Conservation (phyloP, 2,113 vertebrate species). For the Prunella himalayana region DNA sequence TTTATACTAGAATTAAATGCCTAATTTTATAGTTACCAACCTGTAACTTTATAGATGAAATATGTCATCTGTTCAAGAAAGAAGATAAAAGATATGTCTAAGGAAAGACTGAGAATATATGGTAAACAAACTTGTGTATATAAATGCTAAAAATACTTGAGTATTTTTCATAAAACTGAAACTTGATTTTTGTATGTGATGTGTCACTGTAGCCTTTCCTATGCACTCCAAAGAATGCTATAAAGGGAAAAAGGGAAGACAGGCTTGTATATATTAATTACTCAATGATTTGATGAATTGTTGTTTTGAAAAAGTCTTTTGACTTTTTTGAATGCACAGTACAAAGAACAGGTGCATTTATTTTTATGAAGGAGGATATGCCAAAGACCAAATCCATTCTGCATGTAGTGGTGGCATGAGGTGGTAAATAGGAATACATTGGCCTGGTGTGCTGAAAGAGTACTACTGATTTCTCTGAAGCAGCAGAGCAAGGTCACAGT, state of each 20-base stretch:
- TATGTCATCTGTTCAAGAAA: background rate
- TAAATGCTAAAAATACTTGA: constrained; percentile 36
- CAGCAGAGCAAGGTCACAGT: background rate
- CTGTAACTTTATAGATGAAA: background rate
- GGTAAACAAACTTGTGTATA: background rate
- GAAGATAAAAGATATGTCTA: background rate
- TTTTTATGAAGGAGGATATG: background rate
- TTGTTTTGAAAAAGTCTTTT: background rate
- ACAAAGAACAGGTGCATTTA: background rate
- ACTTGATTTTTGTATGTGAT: constrained; percentile 41
- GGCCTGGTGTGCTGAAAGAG: background rate
- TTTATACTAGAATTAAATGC: background rate
- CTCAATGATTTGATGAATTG: background rate
- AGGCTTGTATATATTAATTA: background rate
- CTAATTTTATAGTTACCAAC: background rate
- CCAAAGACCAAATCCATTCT: background rate
- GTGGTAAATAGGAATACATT: background rate
- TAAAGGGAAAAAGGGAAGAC: constrained; percentile 10
- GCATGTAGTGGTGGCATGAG: background rate
- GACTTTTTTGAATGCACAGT: background rate
- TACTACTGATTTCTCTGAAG: constrained; percentile 45
- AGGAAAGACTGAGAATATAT: background rate
- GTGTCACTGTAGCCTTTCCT: constrained; percentile 1
- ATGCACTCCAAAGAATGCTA: constrained; percentile 15
- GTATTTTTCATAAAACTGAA: constrained; percentile 24